Conservation (phyloP, 1,140 invertebrate species). For the Micrasema minimum region DNA sequence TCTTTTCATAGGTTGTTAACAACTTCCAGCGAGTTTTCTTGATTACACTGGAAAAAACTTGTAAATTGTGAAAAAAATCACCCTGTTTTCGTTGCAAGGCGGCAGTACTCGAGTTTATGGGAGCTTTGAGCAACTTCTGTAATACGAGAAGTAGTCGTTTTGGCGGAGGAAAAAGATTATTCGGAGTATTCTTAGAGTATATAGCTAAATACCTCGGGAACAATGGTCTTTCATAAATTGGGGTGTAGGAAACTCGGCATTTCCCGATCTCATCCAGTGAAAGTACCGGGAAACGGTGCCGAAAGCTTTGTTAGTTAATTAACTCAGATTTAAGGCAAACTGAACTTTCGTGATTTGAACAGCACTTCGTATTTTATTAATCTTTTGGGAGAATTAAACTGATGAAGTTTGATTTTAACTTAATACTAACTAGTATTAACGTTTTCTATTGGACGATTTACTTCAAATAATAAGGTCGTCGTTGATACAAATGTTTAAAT, state of each 20-base stretch:
- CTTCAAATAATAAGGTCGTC: too few species aligned
- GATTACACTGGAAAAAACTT: neutral
- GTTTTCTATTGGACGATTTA: too few species aligned
- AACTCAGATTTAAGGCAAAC: constrained; percentile 8
- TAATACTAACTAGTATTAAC: too few species aligned
- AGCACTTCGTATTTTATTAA: too few species aligned
- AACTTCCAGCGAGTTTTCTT: too few species aligned
- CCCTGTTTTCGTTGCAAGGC: constrained; percentile 5
- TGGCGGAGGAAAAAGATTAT: neutral
- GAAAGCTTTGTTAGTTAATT: constrained; percentile 10
- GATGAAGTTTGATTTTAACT: too few species aligned
- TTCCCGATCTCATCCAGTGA: neutral
- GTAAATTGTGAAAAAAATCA: neutral
- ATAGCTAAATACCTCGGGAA: neutral
- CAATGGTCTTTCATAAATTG: constrained; percentile 19
- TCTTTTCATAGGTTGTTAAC: too few species aligned
- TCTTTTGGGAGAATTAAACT: too few species aligned
- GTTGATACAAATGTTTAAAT: too few species aligned
- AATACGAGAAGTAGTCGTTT: constrained; percentile 5
- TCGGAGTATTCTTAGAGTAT: neutral
- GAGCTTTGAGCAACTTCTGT: constrained; percentile 20
- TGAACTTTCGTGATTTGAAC: too few species aligned
- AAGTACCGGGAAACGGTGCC: neutral
- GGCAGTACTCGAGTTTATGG: constrained; percentile 5
- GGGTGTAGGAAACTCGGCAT: constrained; percentile 1